Percentiles rank a stretch among this genome's conserved stretches.
Evolutionary conservation across 2,888 invertebrate genomes (phyloP).

Genomic region (Melitaea athalia): DNA sequence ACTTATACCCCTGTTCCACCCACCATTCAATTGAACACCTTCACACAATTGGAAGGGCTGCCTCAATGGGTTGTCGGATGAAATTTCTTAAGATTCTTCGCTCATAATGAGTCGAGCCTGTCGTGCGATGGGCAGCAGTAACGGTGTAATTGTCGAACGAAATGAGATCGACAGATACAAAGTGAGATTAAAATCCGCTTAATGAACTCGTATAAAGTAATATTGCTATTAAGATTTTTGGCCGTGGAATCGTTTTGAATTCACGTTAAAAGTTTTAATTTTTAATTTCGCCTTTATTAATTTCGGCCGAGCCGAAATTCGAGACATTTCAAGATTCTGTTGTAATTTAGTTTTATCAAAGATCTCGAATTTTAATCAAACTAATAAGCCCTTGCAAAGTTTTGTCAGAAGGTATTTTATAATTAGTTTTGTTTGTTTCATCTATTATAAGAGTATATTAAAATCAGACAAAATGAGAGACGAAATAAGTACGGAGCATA

Average conservation of each 20-base stretch:
- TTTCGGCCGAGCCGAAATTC: constrained; percentile 29
- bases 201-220: constrained; percentile 66
- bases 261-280: constrained; percentile 37
- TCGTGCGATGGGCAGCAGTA: constrained; percentile 76
- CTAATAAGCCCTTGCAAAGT: constrained; percentile 25
- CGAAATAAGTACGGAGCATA: constrained; percentile 22
- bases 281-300: constrained; percentile 33
- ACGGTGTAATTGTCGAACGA: constrained; percentile 77
- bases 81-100: constrained; percentile 81
- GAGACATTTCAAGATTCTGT: constrained; percentile 30
- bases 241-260: constrained; percentile 41
- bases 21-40: constrained; percentile 81
- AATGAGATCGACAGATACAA: constrained; percentile 77
- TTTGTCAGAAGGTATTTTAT: constrained; percentile 18
- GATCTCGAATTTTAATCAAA: constrained; percentile 28
- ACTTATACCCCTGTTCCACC: constrained; percentile 74
- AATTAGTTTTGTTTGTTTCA: constrained; percentile 16
- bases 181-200: constrained; percentile 72
- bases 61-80: constrained; percentile 80
- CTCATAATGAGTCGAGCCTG: constrained; percentile 76
- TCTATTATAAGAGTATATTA: constrained; percentile 16
- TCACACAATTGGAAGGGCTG: constrained; percentile 79
- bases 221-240: constrained; percentile 54
- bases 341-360: constrained; percentile 29
- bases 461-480: constrained; percentile 18